Conservation (phyloP, 64 coral and sea anemone species). For the Montipora capricornis region DNA sequence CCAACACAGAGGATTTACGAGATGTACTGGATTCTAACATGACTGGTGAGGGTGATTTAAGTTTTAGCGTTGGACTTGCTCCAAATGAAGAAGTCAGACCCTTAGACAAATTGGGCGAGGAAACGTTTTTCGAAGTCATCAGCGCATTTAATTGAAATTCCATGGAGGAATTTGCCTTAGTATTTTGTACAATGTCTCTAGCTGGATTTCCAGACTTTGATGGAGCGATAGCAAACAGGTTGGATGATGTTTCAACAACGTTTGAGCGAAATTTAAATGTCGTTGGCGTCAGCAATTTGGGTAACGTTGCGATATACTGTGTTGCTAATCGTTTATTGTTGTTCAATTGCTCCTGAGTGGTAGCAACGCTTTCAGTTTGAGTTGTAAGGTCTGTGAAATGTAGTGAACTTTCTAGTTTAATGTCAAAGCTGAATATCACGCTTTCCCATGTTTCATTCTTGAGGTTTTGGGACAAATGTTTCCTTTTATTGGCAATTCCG, state of each 20-base stretch:
- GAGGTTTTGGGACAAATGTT: background rate
- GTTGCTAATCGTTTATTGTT: background rate
- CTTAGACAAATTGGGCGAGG: background rate
- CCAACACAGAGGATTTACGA: background rate
- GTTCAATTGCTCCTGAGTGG: background rate
- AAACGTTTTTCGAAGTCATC: background rate
- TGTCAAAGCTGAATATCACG: background rate
- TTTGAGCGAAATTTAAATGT: background rate
- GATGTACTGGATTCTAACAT: background rate
- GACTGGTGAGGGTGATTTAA: background rate
- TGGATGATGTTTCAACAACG: background rate
- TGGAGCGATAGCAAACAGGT: background rate
- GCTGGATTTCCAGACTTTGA: background rate
- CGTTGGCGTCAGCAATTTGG: too few relatives aligned
- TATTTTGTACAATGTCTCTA: background rate
- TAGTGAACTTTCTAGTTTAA: background rate
- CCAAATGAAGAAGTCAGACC: background rate
- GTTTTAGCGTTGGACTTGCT: background rate
- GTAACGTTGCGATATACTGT: background rate
- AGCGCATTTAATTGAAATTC: background rate
- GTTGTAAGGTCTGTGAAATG: background rate
- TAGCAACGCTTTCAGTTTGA: background rate
- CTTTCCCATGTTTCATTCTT: background rate
- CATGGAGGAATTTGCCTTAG: background rate
- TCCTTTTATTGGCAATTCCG: background rate